A percentile compares a stretch with the other conserved stretches of the same genome.
phyloP scores from a whole-genome alignment of 2,797 vertebrate species.

The Schizopygopsis malacanthus region DNA sequence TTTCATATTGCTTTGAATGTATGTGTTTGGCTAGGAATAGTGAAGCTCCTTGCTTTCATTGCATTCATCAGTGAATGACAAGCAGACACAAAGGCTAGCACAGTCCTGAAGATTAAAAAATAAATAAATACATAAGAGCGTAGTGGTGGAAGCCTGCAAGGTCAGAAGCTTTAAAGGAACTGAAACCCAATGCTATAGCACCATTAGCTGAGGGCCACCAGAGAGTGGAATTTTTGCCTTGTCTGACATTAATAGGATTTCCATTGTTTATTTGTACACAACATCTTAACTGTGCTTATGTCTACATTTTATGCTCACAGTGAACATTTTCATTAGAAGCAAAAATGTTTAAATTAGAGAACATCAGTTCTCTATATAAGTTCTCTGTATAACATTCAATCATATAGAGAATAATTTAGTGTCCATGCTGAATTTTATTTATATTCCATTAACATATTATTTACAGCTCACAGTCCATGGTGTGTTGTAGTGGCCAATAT shows the following conservation, averaged over 20 bases:
- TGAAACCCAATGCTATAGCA: constrained; percentile 78
- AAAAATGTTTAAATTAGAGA: neutral
- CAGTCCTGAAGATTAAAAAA: constrained; percentile 69
- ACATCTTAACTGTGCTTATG: neutral
- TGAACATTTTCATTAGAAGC: neutral
- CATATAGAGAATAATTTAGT: neutral
- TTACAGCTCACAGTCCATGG: neutral
- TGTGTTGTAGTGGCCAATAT: neutral
- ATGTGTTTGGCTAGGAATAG: constrained; percentile 78
- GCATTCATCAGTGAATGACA: constrained; percentile 83
- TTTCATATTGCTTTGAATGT: constrained; percentile 11
- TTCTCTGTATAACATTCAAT: neutral
- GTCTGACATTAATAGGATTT: constrained; percentile 10
- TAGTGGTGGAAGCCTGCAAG: constrained; percentile 75
- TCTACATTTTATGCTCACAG: neutral
- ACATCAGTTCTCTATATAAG: neutral
- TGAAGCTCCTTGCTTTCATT: constrained; percentile 79
- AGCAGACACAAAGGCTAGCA: constrained; percentile 86
- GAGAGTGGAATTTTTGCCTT: constrained; percentile 60
- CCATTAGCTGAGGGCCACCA: constrained; percentile 72
- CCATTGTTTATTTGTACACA: constrained; percentile 3
- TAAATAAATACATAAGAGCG: constrained; percentile 52
- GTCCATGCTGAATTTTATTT: neutral
- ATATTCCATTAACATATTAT: neutral
- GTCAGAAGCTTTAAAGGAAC: constrained; percentile 80